phyloP scores from a whole-genome alignment of 1,140 invertebrate genomes.

The Heliconius hewitsoni region DNA sequence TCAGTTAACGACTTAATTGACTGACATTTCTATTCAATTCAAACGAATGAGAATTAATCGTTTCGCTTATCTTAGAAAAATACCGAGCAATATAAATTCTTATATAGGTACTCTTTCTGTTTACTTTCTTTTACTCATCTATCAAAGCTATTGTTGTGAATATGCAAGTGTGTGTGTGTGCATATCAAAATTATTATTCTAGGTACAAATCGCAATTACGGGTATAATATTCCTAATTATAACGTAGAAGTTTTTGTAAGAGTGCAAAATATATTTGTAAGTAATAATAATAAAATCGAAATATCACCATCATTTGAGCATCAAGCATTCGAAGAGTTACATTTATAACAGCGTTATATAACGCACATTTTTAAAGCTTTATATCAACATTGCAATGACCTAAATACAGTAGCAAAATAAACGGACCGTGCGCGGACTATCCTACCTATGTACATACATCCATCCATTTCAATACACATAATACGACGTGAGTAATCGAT shows the following conservation, averaged over 20 bases:
- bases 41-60: conserved; percentile 4
- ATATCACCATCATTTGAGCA: too few relatives aligned
- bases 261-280: neutral
- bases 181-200: too few relatives aligned
- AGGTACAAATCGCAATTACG: too few relatives aligned
- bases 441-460: conserved; percentile 43
- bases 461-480: conserved; percentile 56
- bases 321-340: neutral
- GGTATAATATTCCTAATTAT: too few relatives aligned
- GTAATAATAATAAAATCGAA: too few relatives aligned
- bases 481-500: conserved; percentile 66
- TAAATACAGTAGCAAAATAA: conserved; percentile 51
- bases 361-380: conserved; percentile 10
- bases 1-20: neutral
- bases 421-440: conserved; percentile 44
- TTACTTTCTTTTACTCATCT: neutral
- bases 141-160: neutral
- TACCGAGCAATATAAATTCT: neutral
- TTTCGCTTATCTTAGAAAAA: neutral
- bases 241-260: too few relatives aligned
- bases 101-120: neutral
- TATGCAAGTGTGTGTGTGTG: too few relatives aligned
- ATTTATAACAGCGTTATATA: neutral
- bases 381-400: conserved; percentile 37
- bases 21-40: neutral